phyloP scores from a whole-genome alignment of 2,888 invertebrate genomes.

The Serripes groenlandicus region DNA sequence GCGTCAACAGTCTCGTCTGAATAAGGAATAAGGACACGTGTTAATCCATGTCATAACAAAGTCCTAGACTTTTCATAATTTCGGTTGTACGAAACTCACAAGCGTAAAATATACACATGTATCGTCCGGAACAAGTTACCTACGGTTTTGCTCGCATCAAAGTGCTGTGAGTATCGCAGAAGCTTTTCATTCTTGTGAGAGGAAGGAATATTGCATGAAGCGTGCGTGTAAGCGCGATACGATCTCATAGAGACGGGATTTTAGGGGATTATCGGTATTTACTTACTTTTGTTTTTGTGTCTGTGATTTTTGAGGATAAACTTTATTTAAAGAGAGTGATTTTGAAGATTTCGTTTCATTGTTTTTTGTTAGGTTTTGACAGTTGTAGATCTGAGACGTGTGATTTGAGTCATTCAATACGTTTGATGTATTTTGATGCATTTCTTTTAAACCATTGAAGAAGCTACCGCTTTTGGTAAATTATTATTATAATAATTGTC shows the following conservation, averaged over 20 bases:
- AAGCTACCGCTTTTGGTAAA: too few relatives aligned
- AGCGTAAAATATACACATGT: not conserved
- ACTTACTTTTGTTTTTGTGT: not conserved
- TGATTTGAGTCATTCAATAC: not conserved
- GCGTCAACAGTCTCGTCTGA: too few relatives aligned
- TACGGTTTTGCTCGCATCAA: not conserved
- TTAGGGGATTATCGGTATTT: conserved; percentile 6
- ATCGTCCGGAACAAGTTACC: not conserved
- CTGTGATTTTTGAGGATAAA: not conserved
- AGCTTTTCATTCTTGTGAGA: not conserved
- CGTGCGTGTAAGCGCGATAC: conserved; percentile 6
- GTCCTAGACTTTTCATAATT: not conserved
- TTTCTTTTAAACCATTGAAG: too few relatives aligned
- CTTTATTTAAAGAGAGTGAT: conserved; percentile 6
- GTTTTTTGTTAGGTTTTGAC: conserved; percentile 3
- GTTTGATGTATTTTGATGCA: conserved; percentile 7
- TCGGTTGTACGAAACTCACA: not conserved
- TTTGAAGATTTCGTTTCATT: too few relatives aligned
- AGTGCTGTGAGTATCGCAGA: conserved; percentile 1
- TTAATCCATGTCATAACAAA: not conserved
- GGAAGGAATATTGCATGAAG: not conserved
- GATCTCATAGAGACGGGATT: conserved; percentile 13
- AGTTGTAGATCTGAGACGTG: not conserved
- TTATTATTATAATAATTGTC: too few relatives aligned
- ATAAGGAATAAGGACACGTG: too few relatives aligned